Conservation (phyloP, 2,113 vertebrate genomes). For the Carassius carassius region DNA sequence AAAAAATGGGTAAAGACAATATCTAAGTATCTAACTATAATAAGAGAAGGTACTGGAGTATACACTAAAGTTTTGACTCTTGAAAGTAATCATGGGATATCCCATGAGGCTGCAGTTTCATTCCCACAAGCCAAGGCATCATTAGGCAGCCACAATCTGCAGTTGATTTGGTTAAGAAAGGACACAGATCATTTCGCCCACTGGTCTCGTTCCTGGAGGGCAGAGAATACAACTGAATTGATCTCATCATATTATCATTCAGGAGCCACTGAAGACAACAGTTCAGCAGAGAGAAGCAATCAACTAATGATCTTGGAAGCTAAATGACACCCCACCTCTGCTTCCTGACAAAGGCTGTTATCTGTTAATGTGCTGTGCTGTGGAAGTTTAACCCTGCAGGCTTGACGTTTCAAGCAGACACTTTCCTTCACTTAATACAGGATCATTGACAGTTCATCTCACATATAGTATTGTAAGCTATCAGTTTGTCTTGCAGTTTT, state of each 20-base stretch:
- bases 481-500: background rate
- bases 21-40: too few species aligned
- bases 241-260: conserved; percentile 3
- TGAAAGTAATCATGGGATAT: background rate
- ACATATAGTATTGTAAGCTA: conserved; percentile 8
- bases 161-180: conserved; percentile 11
- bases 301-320: background rate
- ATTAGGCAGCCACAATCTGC: conserved; percentile 16
- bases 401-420: conserved; percentile 51
- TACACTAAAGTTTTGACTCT: background rate
- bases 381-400: conserved; percentile 3
- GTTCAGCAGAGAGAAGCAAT: background rate
- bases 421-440: conserved; percentile 58
- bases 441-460: conserved; percentile 61
- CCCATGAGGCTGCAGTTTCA: conserved; percentile 12
- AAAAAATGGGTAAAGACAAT: background rate
- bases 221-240: background rate
- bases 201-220: background rate
- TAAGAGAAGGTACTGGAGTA: background rate
- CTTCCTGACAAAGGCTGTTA: conserved; percentile 59
- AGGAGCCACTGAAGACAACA: background rate
- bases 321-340: background rate
- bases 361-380: conserved; percentile 62
- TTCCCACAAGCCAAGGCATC: background rate
- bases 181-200: background rate